Evolutionary conservation across 1,140 invertebrate species (phyloP), one percentile per base, ranked within the genome.

Genomic region (Drosophila auraria): DNA sequence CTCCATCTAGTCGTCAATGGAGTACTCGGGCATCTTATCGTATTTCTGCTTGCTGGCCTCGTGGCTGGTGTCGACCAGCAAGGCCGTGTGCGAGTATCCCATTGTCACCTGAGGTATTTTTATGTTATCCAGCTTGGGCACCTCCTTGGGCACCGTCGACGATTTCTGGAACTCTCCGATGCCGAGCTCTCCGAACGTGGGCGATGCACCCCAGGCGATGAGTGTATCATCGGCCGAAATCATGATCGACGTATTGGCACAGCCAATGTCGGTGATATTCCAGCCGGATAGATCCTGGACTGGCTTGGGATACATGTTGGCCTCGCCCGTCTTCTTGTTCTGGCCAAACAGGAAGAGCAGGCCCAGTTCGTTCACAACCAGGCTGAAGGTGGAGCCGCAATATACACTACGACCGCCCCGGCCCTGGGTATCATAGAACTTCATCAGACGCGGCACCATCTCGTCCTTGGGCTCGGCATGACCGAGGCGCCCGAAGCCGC

Each of bases 281-380:
- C 98, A 99, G 1, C 98, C 94, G 77, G 96, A 95, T 2, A 99
- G 93, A 94, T 99, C 98, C 82, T 97, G 97, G 3, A 99, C 96
- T 6, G 97, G 97, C 93, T 99, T 99, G 0, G 98, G 98, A 92
- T 99, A 99, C 98, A 99, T 99, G 80, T 98, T 98, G 1, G 98
- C 98, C 92, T 99, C 98, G 0, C 98, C 98, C 2, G 97, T 97
- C 33, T 97, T 95, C 92, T 98, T 98, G 0, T 97, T 97, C 92
- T 98, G 97, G 1, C 98, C 98, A 94, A 98, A 98, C 87, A 99
- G 94, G 91, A 96, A 97, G 5, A 98, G 93, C 14, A 94, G 94
- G 57, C 97, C 97, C 75, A 95, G 94, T 78, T 98, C 96, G 91
- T 97, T 97, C 17, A 98, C 94, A 36, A 96, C 97, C 58, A 98